phyloP scores from a whole-genome alignment of 2,797 vertebrate species.

The Oreonectes daqikongensis region DNA sequence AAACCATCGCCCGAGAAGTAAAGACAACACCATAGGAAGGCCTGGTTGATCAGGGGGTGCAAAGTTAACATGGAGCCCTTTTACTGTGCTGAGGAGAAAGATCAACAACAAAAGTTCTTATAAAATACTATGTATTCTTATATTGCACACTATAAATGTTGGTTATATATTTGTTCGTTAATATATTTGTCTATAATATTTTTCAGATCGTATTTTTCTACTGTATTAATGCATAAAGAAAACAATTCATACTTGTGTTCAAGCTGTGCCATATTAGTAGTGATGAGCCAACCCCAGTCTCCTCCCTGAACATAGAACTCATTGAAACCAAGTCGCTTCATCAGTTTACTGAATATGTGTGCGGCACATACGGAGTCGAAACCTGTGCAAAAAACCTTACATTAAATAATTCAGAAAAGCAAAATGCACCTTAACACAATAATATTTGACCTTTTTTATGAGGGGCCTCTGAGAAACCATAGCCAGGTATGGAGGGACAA shows the following conservation, averaged over 20 bases:
- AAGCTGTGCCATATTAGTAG: conserved; percentile 85
- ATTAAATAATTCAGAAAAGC: background rate
- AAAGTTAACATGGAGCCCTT: conserved; percentile 84
- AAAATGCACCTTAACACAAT: background rate
- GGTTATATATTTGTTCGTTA: too few relatives aligned
- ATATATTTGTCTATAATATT: background rate
- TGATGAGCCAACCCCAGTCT: conserved; percentile 85
- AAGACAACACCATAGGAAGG: conserved; percentile 60
- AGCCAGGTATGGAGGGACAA: conserved; percentile 91
- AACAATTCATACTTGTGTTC: conserved; percentile 80
- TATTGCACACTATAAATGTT: background rate
- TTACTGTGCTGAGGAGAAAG: conserved; percentile 71
- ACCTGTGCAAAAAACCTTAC: conserved; percentile 65
- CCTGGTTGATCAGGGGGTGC: conserved; percentile 53
- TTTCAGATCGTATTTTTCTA: background rate
- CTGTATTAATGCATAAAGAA: background rate
- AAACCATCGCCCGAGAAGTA: conserved; percentile 77
- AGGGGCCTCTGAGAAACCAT: conserved; percentile 86
- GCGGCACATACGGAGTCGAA: conserved; percentile 81
- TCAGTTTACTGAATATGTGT: conserved; percentile 86
- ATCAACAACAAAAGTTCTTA: background rate
- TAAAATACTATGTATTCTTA: background rate
- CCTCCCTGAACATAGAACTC: conserved; percentile 87
- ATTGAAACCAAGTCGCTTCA: conserved; percentile 85
- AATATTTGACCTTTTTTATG: conserved; percentile 77